Evolutionary conservation across 2,113 vertebrate genomes (phyloP), one percentile per base, ranked within the genome.

Genomic region (Mionectes macconnelli): DNA sequence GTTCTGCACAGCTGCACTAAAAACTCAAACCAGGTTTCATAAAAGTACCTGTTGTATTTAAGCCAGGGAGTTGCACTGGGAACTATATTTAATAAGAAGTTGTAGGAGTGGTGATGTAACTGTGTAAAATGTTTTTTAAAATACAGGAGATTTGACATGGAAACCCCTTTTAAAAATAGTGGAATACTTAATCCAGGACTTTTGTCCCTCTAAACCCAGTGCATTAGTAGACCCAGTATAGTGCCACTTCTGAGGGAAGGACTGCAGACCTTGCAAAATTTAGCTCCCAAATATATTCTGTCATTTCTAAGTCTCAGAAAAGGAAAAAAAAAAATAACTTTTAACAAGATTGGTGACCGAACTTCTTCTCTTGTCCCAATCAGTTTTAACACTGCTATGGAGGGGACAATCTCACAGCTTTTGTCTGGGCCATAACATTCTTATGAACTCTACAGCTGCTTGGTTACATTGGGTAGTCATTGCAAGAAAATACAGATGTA

Each of bases 31-130:
- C 93, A 93, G 90, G 90, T 95, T 96, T 96, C 88, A 89, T 96
- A 93, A 96, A 96, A 94, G 62, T 96, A 96, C 94, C 96, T 97
- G 96, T 78, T 96, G 83, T 93, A 84, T 89, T 84, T 96, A 95
- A 96, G 88, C 95, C 90, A 93, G 80, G 73, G 83, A 92, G 60
- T 75, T 6, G 19, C 88, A 89, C 35, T 90, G 94, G 94, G 94
- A 94, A 75, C 90, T 84, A 47, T 93, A 95, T 96, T 96, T 96
- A 96, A 97, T 96, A 94, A 96, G 85, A 96, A 96, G 79, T 90
- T 92, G 92, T 96, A 86, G 88, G 79, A 96, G 76, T 92, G 87
- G 83, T 96, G 94, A 97, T 90, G 94, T 95, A 93, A 96, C 93
- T 95, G 73, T 92, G 92, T 94, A 96, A 95, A 97, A 87, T 60